phyloP scores from a whole-genome alignment of 2,113 vertebrate species.

The Aegithalos caudatus region DNA sequence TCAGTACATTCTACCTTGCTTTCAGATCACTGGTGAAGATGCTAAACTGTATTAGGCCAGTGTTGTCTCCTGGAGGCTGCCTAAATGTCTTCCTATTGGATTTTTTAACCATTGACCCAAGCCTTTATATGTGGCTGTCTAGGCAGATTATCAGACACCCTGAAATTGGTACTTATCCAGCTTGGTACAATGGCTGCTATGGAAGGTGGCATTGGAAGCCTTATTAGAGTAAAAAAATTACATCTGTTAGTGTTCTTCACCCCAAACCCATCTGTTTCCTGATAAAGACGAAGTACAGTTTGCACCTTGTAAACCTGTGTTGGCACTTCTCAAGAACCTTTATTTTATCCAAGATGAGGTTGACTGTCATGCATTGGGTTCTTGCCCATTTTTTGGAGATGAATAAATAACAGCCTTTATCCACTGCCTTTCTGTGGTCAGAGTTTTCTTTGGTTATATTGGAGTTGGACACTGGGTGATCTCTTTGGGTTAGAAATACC shows the following conservation, averaged over 20 bases:
- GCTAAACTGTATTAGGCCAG: neutral
- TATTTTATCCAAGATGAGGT: neutral
- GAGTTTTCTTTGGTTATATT: neutral
- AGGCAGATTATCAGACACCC: neutral
- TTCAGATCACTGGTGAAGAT: neutral
- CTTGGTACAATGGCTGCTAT: neutral
- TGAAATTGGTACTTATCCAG: rapidly evolving
- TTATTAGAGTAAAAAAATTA: neutral
- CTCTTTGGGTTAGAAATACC: neutral
- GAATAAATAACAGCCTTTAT: neutral
- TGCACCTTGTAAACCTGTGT: neutral
- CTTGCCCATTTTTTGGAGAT: neutral
- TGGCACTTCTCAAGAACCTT: neutral
- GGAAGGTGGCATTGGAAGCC: neutral
- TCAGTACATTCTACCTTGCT: neutral
- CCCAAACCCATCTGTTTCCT: neutral
- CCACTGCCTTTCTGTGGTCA: neutral
- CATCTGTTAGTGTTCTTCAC: neutral
- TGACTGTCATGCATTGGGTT: neutral
- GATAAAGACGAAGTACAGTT: neutral
- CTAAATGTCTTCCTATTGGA: neutral
- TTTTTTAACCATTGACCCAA: neutral
- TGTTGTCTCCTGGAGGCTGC: neutral
- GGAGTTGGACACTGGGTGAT: neutral
- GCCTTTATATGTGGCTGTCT: neutral